phyloP scores from a whole-genome alignment of 2,797 vertebrate species.

The Triplophysa bombifrons region DNA sequence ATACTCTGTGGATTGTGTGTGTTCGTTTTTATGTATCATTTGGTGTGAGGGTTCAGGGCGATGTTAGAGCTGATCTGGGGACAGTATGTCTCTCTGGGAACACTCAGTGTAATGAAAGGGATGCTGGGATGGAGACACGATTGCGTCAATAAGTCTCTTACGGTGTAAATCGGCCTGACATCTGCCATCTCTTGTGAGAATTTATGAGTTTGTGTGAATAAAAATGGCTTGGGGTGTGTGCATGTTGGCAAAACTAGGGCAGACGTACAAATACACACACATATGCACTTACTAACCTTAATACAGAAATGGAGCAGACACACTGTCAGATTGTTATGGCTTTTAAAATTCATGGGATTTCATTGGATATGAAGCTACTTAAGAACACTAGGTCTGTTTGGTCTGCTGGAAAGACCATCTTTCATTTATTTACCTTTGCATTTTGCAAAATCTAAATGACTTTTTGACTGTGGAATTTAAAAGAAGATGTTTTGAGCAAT shows the following conservation, averaged over 20 bases:
- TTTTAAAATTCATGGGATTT: background rate
- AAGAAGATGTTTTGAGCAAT: too few relatives aligned
- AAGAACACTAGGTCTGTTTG: background rate
- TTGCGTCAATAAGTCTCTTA: constrained; percentile 63
- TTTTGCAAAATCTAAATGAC: too few relatives aligned
- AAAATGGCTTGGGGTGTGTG: constrained; percentile 9
- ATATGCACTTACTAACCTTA: constrained; percentile 14
- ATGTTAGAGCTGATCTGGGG: constrained; percentile 23
- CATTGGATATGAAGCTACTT: background rate
- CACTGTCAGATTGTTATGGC: background rate
- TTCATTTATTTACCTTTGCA: too few relatives aligned
- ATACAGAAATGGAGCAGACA: constrained; percentile 27
- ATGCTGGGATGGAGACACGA: constrained; percentile 54
- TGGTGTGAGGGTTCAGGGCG: constrained; percentile 35
- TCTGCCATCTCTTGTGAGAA: constrained; percentile 57
- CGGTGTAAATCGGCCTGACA: constrained; percentile 68
- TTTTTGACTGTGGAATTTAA: too few relatives aligned
- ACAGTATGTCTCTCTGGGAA: constrained; percentile 60
- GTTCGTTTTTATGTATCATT: constrained; percentile 23
- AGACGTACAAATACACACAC: background rate
- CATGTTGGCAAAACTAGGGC: constrained; percentile 43
- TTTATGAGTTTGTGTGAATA: constrained; percentile 41
- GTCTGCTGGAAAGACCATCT: too few relatives aligned
- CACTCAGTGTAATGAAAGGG: constrained; percentile 69
- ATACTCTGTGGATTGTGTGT: constrained; percentile 5